A percentile compares a stretch with the other conserved stretches of the same genome.
Conservation (phyloP, 2,113 vertebrate genomes). For the Galemys pyrenaicus region DNA sequence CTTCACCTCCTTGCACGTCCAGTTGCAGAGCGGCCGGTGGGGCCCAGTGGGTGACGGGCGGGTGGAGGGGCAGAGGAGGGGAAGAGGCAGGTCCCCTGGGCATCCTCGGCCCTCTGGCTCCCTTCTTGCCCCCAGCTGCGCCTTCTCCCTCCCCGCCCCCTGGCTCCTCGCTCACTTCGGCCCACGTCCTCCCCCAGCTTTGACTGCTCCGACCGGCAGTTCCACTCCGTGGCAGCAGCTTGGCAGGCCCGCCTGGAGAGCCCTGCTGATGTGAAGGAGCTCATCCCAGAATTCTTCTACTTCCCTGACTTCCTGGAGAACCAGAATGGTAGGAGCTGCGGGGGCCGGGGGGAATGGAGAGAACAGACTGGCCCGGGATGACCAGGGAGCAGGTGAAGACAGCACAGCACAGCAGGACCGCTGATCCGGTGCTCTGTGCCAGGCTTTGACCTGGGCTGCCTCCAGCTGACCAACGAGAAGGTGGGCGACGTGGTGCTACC, state of each 20-base stretch:
- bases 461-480: conserved; percentile 94
- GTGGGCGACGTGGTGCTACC: conserved; percentile 93
- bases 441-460: conserved; percentile 94
- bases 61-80: neutral
- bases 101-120: neutral
- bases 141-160: accelerated
- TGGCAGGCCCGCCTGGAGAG: conserved; percentile 99
- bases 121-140: neutral
- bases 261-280: conserved; percentile 96
- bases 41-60: neutral
- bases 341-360: accelerated
- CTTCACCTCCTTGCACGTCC: conserved; percentile 96
- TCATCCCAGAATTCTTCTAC: conserved; percentile 99
- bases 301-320: conserved; percentile 97
- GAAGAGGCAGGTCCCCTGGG: neutral
- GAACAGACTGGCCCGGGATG: neutral
- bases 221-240: conserved; percentile 95
- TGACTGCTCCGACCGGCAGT: conserved; percentile 97
- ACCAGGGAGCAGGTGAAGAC: neutral
- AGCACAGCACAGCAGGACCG: neutral
- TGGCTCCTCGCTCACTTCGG: accelerated
- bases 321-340: conserved; percentile 88
- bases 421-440: neutral
- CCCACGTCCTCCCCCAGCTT: conserved; percentile 86
- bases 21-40: conserved; percentile 97